Base-by-base conservation (phyloP, 2,888 invertebrate species). In the Nephrocerus scutellatus region DNA sequence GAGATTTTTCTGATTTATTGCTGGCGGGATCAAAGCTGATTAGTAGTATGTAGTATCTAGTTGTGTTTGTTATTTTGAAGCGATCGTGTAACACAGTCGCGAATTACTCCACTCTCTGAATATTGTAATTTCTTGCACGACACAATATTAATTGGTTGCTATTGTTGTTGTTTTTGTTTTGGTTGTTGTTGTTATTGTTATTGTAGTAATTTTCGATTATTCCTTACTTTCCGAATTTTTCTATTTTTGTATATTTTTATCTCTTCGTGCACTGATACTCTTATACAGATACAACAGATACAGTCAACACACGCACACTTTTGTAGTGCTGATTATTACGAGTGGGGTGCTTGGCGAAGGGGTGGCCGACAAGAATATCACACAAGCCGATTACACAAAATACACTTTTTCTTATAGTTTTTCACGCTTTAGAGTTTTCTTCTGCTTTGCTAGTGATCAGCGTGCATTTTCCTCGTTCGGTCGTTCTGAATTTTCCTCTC, bases 221-320 rank as follows among this genome's bases (percentile, higher is more conserved):
- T n/a, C n/a, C n/a, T n/a, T n/a, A n/a, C 14, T 29, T 29, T 5
- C 6, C n/a, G 30, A 30, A 26, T 32, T 49, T 21, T 36, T 19
- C 19, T 24, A 23, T 32, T 21, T 30, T 44, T 45, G 20, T 46
- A 36, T 35, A 24, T 44, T 44, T 44, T 49, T 50, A 48, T 51
- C 12, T 28, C 29, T 36, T 28, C 12, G 22, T 26, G 20, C 12
- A 14, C 12, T 19, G n/a, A 25, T 18, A 21, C 12, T 23, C n/a
- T 16, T 24, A 16, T 30, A 30, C 16, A 30, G 16, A 30, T 15
- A 16, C 15, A 15, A 13, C 16, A 19, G 15, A 19, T 13, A 15
- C 19, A 14, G n/a, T 23, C 2, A 36, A 22, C 14, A n/a, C 19
- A 12, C 14, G 6, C 5, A 29, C 5, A 25, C n/a, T n/a, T n/a